These are phyloP conservation scores for Charanyca ferruginea DNA, from an alignment of 2,888 invertebrate genomes.

Conservation along the genomic window DNA sequence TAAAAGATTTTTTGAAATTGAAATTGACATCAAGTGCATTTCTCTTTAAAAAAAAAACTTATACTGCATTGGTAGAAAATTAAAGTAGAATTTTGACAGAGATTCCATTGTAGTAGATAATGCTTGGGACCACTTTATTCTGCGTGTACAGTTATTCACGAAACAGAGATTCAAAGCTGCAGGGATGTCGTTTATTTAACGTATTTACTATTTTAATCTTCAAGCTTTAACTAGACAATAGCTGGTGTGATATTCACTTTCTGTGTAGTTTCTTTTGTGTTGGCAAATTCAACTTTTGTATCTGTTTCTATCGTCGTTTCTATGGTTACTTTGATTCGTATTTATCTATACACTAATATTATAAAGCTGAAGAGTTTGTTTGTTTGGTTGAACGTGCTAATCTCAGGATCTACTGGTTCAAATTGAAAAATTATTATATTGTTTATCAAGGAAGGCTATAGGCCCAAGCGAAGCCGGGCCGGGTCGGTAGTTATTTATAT, in stretches of 20 bases:
- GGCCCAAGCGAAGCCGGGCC: no score
- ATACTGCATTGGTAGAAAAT: neutral
- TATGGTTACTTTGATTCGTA: neutral
- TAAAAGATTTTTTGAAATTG: no score
- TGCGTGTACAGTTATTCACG: slow-evolving; percentile 33
- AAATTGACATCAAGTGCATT: no score
- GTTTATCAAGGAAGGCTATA: no score
- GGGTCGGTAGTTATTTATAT: no score
- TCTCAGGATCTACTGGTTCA: no score
- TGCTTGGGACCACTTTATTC: slow-evolving; percentile 39
- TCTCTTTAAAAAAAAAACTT: no score
- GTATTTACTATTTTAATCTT: slow-evolving; percentile 63
- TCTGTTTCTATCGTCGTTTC: neutral
- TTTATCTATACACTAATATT: no score
- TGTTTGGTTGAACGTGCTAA: no score
- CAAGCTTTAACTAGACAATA: slow-evolving; percentile 50
- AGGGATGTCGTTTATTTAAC: slow-evolving; percentile 54
- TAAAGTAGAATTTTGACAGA: slow-evolving; percentile 8
- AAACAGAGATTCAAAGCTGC: slow-evolving; percentile 38
- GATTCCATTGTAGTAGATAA: slow-evolving; percentile 28
- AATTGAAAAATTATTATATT: no score
- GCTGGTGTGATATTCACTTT: slow-evolving; percentile 32
- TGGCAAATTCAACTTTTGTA: neutral
- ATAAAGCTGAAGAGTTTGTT: no score
- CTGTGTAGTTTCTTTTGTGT: slow-evolving; percentile 11